phyloP scores from a whole-genome alignment of 2,888 invertebrate genomes.

The Masnerella sp. region DNA sequence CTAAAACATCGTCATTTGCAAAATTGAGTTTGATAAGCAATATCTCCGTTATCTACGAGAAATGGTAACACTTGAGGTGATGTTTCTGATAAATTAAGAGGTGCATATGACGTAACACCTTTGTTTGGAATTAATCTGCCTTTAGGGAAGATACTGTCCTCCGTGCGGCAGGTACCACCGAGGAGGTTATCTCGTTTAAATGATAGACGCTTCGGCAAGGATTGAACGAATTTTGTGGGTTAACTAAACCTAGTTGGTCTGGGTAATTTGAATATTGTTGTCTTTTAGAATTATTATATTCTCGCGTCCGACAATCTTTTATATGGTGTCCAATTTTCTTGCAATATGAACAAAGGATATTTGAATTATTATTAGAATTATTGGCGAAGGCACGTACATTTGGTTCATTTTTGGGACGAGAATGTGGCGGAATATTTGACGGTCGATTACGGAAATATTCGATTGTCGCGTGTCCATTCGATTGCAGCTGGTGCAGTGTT shows the following conservation, averaged over 20 bases:
- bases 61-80: background rate
- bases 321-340: slow-evolving; percentile 44
- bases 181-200: slow-evolving; percentile 10
- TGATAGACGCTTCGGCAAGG: no score
- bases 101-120: slow-evolving; percentile 2
- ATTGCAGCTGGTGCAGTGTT: slow-evolving; percentile 1
- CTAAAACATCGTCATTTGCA: background rate
- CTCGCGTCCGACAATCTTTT: slow-evolving; percentile 29
- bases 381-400: background rate
- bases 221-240: no score
- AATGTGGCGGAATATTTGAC: background rate
- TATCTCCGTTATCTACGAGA: background rate
- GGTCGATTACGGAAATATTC: background rate
- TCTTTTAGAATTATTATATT: slow-evolving; percentile 45
- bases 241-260: no score
- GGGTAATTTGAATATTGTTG: no score
- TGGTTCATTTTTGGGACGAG: background rate
- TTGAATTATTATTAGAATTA: slow-evolving; percentile 23
- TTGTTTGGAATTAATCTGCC: slow-evolving; percentile 1
- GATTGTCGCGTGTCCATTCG: slow-evolving; percentile 1
- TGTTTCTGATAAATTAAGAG: background rate
- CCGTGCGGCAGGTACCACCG: slow-evolving; percentile 6
- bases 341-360: slow-evolving; percentile 40
- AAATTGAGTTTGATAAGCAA: slow-evolving; percentile 3
- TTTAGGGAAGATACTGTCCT: background rate